These are phyloP conservation scores for Corythaeola cristata DNA, from an alignment of 2,113 vertebrate genomes.

Conservation along the genomic window DNA sequence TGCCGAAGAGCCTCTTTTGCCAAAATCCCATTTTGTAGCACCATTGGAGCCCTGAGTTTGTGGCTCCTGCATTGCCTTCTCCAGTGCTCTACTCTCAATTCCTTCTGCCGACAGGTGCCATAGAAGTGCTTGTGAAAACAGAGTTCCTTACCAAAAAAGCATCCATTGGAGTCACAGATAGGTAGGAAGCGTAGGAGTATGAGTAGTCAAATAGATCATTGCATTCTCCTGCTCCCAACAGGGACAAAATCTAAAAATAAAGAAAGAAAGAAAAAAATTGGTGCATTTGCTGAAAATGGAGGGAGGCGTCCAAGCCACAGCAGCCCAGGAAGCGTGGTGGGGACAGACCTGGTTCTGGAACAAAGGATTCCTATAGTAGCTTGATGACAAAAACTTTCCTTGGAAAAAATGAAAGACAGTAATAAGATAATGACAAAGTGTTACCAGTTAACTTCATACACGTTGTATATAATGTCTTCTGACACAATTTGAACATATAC, in stretches of 20 bases:
- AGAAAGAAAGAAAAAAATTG: neutral
- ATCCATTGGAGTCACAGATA: too few species aligned
- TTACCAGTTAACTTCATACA: neutral
- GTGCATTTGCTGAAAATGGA: neutral
- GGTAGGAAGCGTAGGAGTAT: too few species aligned
- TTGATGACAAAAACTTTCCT: neutral
- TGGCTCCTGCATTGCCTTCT: neutral
- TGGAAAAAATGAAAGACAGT: neutral
- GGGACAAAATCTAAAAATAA: too few species aligned
- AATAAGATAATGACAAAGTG: neutral
- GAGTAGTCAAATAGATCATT: neutral
- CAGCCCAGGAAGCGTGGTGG: neutral
- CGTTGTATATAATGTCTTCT: neutral
- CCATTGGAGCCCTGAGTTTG: neutral
- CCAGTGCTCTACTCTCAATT: neutral
- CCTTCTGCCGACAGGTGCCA: neutral
- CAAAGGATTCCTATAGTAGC: neutral
- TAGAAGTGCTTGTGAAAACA: neutral
- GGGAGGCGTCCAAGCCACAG: neutral
- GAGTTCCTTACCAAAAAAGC: neutral
- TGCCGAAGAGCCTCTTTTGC: too few species aligned
- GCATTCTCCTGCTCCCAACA: neutral
- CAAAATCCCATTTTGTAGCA: neutral
- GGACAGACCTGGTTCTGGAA: neutral
- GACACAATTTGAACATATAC: too few species aligned